Percentiles rank a stretch among this genome's conserved stretches.
Evolutionary conservation across 2,113 vertebrate species (phyloP).

Genomic region (Petroica traversi): DNA sequence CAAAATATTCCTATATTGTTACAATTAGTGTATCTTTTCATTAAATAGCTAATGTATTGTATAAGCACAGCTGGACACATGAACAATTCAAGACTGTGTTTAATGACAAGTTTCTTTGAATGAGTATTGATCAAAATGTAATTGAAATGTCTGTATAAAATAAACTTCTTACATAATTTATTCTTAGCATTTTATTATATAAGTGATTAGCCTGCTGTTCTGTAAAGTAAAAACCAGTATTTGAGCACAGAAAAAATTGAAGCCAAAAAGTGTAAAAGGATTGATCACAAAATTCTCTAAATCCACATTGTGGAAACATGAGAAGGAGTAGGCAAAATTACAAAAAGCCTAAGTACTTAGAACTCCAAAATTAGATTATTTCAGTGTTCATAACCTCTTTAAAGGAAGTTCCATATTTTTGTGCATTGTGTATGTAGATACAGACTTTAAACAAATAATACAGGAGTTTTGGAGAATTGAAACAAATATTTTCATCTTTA

Average conservation of each 20-base stretch:
- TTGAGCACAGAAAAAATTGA: neutral
- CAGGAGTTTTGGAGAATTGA: neutral
- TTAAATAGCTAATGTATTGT: neutral
- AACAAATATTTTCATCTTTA: slow-evolving; percentile 28
- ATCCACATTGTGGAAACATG: neutral
- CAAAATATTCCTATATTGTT: neutral
- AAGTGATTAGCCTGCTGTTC: neutral
- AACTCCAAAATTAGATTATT: neutral
- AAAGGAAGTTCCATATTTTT: neutral
- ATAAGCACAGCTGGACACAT: neutral
- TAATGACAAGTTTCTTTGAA: neutral
- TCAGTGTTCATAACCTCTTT: neutral
- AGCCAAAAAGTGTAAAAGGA: neutral
- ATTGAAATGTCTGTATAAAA: neutral
- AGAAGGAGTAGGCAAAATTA: neutral
- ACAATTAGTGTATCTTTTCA: neutral
- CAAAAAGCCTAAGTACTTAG: neutral
- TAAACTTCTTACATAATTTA: neutral
- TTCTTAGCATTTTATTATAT: neutral
- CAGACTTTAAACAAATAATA: neutral
- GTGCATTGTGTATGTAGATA: neutral
- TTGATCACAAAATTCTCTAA: neutral
- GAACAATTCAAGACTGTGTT: neutral
- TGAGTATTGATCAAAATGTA: neutral
- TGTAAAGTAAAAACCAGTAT: neutral